Base-by-base conservation (phyloP, 2,113 vertebrate species). In the rat (Rattus norvegicus) region DNA sequence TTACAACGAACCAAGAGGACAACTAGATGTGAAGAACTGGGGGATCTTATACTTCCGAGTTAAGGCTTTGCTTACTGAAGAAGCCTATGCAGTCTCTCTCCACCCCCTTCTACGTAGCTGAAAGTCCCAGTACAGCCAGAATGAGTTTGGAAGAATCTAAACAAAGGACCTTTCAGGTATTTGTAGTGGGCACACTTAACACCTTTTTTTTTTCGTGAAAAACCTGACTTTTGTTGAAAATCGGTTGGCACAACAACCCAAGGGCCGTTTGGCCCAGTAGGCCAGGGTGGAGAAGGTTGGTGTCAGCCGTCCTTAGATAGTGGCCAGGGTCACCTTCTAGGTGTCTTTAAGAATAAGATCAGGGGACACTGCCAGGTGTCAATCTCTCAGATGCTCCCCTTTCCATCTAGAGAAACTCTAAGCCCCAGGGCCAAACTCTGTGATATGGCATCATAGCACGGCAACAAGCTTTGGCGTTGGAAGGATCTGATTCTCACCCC, bases 81-180 rank as follows among this genome's bases (percentile, higher is more conserved):
- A 24, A 81, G 54, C n/a, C 52, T 81, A 30, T 52, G 11, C 20
- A n/a, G 2, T 83, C 36, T 61, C 13, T 3, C 0, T 3, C 4
- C 43, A 43, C 43, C 61, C 13, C 16, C 24, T 11, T 30, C 49
- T 17, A 86, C 80, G 39, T 79, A 90, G 13, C 69, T 77, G 17
- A 4, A 72, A 91, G 59, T 61, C 80, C 75, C 80, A 6, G 2
- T 16, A 1, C 36, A 67, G 54, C 47, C 39, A 24, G 49, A 73
- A 85, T 49, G 59, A 72, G 22, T 84, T 54, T 43, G 91, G 59
- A 92, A 43, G 30, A 87, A 6, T 84, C 63, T 54, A 77, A 28
- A 7, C 19, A 52, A 91, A 86, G 56, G 94, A 95, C 96, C 98
- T 96, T 95, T 98, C 17, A 97, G 96, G 97, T 94, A 95, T 96